Evolutionary conservation across 2,797 vertebrate genomes (phyloP).

Genomic region (Oreonectes daqikongensis): DNA sequence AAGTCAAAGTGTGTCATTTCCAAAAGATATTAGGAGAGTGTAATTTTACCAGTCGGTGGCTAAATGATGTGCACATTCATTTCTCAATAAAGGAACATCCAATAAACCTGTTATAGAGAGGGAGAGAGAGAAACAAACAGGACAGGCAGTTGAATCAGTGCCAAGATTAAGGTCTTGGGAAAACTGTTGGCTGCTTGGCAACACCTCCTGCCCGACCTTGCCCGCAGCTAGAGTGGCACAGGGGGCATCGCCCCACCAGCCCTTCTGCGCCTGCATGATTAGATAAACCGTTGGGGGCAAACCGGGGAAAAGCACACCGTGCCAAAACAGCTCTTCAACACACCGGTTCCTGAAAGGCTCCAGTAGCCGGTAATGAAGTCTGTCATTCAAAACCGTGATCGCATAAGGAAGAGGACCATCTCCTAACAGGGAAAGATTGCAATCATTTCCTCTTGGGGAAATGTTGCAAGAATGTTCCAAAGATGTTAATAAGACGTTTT

Average conservation of each 20-base stretch:
- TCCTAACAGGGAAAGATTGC: slow-evolving; percentile 55
- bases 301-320: slow-evolving; percentile 58
- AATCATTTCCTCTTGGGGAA: slow-evolving; percentile 35
- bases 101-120: slow-evolving; percentile 41
- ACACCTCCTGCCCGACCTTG: slow-evolving; percentile 75
- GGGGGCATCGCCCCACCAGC: slow-evolving; percentile 71
- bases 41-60: background rate
- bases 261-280: slow-evolving; percentile 75
- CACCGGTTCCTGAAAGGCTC: slow-evolving; percentile 23
- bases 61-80: slow-evolving; percentile 21
- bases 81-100: slow-evolving; percentile 20
- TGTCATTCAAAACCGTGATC: slow-evolving; percentile 49
- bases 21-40: background rate
- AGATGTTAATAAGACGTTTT: slow-evolving; percentile 27
- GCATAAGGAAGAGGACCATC: slow-evolving; percentile 17
- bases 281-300: slow-evolving; percentile 75
- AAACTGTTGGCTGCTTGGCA: slow-evolving; percentile 65
- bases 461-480: slow-evolving; percentile 37
- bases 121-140: background rate
- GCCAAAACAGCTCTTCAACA: slow-evolving; percentile 61
- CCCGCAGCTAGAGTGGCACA: slow-evolving; percentile 69
- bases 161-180: slow-evolving; percentile 64
- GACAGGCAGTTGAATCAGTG: slow-evolving; percentile 49
- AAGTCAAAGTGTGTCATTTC: background rate
- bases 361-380: slow-evolving; percentile 50